Base-by-base conservation (phyloP, 2,888 invertebrate species). In the Apodemia hepburni region DNA sequence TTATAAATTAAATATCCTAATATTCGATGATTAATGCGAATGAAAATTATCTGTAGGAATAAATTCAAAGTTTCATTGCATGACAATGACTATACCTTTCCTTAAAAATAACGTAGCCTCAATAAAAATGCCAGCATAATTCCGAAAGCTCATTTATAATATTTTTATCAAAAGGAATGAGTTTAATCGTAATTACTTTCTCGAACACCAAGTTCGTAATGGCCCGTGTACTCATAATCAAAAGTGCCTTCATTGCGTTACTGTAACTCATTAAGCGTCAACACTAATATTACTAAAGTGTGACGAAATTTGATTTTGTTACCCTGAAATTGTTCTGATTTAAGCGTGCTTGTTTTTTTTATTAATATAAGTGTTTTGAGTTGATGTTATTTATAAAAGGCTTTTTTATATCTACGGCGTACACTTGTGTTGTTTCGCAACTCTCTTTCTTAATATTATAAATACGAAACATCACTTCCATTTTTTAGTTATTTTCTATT, bases 261-360 rank as follows among this genome's bases (percentile, higher is more conserved):
- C 79, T 77, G 60, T 69, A 73, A 79, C 87, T 87, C 85, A 88
- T 87, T 87, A 86, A 74, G 80, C 70, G 80, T 51, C 51, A 27
- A 18, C 18, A 51, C 51, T 79, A 73, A 78, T 76, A 77, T 83
- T 83, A 80, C 73, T 72, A 77, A 82, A 87, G 85, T 88, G 88
- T 88, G 87, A 87, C 88, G 81, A 78, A 85, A 87, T 87, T 84
- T 82, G 85, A 87, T 87, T 87, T 84, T 84, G 80, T 80, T 77
- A 73, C 73, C 71, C 75, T 76, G 75, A 72, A 80, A 77, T 81
- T 75, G 69, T 71, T 67, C 73, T 69, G 78, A 79, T 76, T 77
- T 78, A 75, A 79, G 75, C 78, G 78, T 76, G 65, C 72, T 78
- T 42, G 42, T 38, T 42, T 42, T 42, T 42, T 42, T 15, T 38